phyloP scores from a whole-genome alignment of 2,888 invertebrate genomes.

The Coleophora deauratella region DNA sequence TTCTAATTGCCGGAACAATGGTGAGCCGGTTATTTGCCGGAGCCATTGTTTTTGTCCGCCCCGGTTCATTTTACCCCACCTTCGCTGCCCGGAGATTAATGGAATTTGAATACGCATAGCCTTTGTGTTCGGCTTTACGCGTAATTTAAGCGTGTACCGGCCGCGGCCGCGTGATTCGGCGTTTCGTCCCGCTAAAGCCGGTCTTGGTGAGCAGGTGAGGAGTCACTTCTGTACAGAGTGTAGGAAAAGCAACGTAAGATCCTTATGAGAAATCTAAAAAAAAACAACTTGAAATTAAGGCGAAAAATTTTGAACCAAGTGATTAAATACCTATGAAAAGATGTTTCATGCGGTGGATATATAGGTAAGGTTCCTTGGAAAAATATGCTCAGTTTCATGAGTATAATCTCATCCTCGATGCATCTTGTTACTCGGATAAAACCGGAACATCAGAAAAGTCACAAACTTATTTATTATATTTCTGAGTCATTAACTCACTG shows the following conservation, averaged over 20 bases:
- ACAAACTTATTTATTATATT: too few species aligned
- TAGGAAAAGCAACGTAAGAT: slow-evolving; percentile 49
- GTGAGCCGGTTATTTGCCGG: slow-evolving; percentile 73
- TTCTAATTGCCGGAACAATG: slow-evolving; percentile 75
- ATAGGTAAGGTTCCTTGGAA: too few species aligned
- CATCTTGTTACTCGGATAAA: too few species aligned
- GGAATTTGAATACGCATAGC: slow-evolving; percentile 74
- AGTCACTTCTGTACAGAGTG: slow-evolving; percentile 36
- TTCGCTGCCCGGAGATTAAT: slow-evolving; percentile 68
- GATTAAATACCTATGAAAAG: too few species aligned
- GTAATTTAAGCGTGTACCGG: slow-evolving; percentile 68
- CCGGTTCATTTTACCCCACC: slow-evolving; percentile 71
- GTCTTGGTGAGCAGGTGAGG: slow-evolving; percentile 56
- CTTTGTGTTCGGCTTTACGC: slow-evolving; percentile 72
- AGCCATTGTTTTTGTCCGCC: slow-evolving; percentile 74
- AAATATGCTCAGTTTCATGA: too few species aligned
- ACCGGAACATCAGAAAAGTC: too few species aligned
- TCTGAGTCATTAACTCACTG: too few species aligned
- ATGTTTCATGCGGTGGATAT: too few species aligned
- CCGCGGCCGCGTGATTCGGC: slow-evolving; percentile 63
- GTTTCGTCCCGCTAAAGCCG: slow-evolving; percentile 50
- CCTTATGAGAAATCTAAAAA: too few species aligned
- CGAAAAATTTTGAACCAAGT: too few species aligned
- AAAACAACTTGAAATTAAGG: too few species aligned
- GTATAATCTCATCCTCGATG: too few species aligned